Evolutionary conservation across 2,113 vertebrate genomes (phyloP).

Genomic region (Indicator indicator): DNA sequence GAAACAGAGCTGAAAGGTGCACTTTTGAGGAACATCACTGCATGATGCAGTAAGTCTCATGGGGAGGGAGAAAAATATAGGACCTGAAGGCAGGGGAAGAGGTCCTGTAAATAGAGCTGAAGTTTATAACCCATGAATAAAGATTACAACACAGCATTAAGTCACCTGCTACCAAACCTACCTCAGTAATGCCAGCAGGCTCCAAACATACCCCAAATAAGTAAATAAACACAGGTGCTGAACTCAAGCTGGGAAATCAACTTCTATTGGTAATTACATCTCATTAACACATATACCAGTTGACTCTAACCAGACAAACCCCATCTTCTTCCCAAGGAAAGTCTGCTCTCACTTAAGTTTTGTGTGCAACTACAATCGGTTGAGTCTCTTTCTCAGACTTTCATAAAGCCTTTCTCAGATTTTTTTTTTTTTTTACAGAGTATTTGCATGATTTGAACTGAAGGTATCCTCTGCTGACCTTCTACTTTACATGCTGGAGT

Average conservation of each 20-base stretch:
- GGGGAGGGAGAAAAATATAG: background rate
- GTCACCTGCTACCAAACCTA: background rate
- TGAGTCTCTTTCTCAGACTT: background rate
- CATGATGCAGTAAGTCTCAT: fast-evolving
- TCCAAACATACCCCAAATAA: background rate
- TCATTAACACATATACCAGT: background rate
- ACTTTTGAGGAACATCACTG: background rate
- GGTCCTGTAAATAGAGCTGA: background rate
- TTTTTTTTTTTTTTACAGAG: background rate
- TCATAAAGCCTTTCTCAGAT: background rate
- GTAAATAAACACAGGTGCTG: background rate
- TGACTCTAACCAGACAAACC: background rate
- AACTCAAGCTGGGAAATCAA: background rate
- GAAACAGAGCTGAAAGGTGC: fast-evolving
- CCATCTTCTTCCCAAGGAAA: background rate
- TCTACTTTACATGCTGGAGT: background rate
- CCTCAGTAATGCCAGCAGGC: background rate
- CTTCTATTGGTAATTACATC: background rate
- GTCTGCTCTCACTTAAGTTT: background rate
- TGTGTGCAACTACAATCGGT: background rate
- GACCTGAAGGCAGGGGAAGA: background rate
- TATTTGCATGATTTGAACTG: background rate
- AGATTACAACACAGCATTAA: background rate
- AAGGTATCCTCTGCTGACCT: background rate
- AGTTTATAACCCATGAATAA: background rate